phyloP scores from a whole-genome alignment of 35 echinoderm and acorn worm genomes.

The Lytechinus pictus region DNA sequence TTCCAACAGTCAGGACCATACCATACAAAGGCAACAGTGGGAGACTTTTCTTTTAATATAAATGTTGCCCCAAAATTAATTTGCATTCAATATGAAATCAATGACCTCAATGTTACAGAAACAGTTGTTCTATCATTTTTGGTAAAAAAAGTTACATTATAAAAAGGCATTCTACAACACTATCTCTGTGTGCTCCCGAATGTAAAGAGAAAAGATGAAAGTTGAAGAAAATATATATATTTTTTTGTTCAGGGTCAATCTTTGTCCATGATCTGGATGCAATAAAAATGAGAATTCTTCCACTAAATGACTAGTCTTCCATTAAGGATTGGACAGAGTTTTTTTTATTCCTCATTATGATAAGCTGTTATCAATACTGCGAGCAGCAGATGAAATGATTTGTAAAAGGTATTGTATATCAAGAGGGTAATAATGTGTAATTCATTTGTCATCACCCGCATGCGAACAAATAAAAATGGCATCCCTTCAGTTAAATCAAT shows the following conservation, averaged over 20 bases:
- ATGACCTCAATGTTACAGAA: neutral
- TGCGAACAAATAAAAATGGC: neutral
- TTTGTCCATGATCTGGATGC: neutral
- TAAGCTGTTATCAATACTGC: neutral
- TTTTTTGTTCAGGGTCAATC: neutral
- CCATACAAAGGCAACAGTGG: too few relatives aligned
- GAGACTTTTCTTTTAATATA: too few relatives aligned
- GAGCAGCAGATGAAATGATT: neutral
- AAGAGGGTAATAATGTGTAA: neutral
- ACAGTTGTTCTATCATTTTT: neutral
- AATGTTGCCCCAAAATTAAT: too few relatives aligned
- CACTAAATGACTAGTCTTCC: neutral
- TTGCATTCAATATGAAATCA: neutral
- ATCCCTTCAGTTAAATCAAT: neutral
- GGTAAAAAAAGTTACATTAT: neutral
- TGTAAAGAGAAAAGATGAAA: neutral
- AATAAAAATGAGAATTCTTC: neutral
- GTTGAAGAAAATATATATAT: neutral
- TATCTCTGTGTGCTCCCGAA: neutral
- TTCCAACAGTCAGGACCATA: too few relatives aligned
- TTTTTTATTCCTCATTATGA: neutral
- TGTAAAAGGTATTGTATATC: neutral
- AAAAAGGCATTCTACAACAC: neutral
- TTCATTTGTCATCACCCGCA: neutral
- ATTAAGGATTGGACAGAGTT: neutral